Evolutionary conservation across 2,888 invertebrate genomes (phyloP).

Genomic region (Cosmopolites sordidus): DNA sequence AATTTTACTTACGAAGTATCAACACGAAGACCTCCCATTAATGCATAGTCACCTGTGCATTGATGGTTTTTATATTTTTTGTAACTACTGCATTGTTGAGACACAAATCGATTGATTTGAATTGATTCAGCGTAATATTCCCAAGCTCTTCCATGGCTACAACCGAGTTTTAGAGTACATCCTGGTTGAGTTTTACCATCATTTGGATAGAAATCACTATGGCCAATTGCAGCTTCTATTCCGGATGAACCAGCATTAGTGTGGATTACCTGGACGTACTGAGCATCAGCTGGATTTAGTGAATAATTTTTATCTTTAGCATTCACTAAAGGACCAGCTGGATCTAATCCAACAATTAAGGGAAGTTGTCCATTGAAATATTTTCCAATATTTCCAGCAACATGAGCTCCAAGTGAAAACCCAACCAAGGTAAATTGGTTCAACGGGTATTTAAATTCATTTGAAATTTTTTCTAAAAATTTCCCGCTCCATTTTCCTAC

Average conservation of each 20-base stretch:
- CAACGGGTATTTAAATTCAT: not conserved
- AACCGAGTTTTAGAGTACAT: slow-evolving; percentile 8
- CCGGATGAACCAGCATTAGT: slow-evolving; percentile 7
- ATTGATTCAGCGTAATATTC: slow-evolving; percentile 23
- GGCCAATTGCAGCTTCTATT: not conserved
- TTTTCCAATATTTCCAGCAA: slow-evolving; percentile 5
- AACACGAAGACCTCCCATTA: slow-evolving; percentile 16
- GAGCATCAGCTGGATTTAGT: slow-evolving; percentile 2
- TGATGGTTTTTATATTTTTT: not conserved
- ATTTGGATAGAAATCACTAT: slow-evolving; percentile 11
- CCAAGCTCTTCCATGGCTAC: slow-evolving; percentile 26
- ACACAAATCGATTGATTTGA: slow-evolving; percentile 10
- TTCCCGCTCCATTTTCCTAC: not conserved
- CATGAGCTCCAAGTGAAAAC: slow-evolving; percentile 11
- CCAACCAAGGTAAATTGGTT: slow-evolving; percentile 6
- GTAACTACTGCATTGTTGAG: slow-evolving; percentile 13
- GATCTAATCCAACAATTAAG: slow-evolving; percentile 9
- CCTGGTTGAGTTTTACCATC: slow-evolving; percentile 10
- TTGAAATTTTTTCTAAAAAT: not conserved
- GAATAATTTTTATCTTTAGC: not conserved
- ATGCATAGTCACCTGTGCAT: not conserved
- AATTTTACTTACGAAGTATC: slow-evolving; percentile 6
- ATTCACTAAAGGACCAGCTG: slow-evolving; percentile 5
- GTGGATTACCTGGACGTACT: slow-evolving; percentile 6
- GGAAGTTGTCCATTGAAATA: not conserved